These are phyloP conservation scores for Cephalophus harveyi DNA, from an alignment of 2,113 vertebrate genomes.

Conservation along the genomic window DNA sequence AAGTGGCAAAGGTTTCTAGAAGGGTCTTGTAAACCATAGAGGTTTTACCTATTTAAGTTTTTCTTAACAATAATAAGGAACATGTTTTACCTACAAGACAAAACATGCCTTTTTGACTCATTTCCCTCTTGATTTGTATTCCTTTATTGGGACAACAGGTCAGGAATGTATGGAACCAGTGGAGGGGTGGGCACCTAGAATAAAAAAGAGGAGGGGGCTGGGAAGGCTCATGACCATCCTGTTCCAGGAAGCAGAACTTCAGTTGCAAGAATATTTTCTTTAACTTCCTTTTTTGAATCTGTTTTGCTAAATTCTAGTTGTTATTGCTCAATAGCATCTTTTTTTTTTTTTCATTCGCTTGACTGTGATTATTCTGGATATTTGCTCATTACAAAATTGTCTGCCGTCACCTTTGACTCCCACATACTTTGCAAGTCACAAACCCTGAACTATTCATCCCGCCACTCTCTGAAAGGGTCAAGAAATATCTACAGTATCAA, in stretches of 20 bases:
- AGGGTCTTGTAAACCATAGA: background rate
- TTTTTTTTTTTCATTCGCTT: background rate
- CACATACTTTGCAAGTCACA: background rate
- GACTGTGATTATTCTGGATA: background rate
- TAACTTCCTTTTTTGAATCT: conserved; percentile 1
- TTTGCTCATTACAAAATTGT: background rate
- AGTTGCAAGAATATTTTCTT: background rate
- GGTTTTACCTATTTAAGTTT: background rate
- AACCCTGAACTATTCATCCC: background rate
- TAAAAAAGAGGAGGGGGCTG: background rate
- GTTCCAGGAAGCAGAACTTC: background rate
- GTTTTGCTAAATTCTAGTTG: background rate
- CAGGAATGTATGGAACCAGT: background rate
- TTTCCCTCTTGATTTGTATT: background rate
- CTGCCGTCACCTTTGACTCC: background rate
- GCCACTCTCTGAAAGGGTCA: background rate
- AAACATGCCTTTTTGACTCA: background rate
- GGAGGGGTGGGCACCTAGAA: background rate
- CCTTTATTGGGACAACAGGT: background rate
- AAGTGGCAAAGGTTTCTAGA: background rate
- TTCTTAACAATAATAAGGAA: conserved; percentile 4
- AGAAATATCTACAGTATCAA: conserved; percentile 44
- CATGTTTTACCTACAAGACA: background rate
- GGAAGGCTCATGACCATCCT: background rate
- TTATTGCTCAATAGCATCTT: background rate